Evolutionary conservation across 2,888 invertebrate species (phyloP), one percentile per base, ranked within the genome.

Genomic region (Leucania comma): DNA sequence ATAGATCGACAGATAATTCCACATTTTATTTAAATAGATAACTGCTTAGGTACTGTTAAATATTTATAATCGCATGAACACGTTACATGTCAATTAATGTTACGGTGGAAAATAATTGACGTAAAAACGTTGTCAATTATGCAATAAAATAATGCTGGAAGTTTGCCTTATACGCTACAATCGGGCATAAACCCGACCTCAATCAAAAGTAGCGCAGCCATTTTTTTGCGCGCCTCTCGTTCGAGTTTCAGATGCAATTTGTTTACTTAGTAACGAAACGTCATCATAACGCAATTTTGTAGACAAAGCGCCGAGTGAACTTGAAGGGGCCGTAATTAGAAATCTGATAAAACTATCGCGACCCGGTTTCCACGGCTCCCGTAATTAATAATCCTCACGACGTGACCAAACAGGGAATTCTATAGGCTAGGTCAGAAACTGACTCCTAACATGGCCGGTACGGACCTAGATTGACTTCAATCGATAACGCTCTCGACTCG

Each of bases 41-140:
- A 68, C 53, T 71, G 70, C 78, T 76, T 82, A 84, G 82, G 81
- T 78, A 83, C 89, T 89, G 86, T 87, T 92, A 78, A 90, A 92
- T 93, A 91, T 92, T 93, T 91, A 91, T 91, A 90, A 90, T 90
- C 83, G 86, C 85, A 85, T 88, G 86, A 86, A 89, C 92, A 90
- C 90, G 90, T 92, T 90, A 89, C 89, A 90, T 90, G 94, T 94
- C 95, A 94, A 94, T 94, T 93, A 94, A 92, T 88, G 89, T 89
- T 90, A 83, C 80, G 81, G 83, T 81, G 87, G 88, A 88, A 91
- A 92, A 93, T 94, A 94, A 95, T 93, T 94, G 94, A 93, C 92
- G 88, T 93, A 90, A 93, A 93, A 94, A 93, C 89, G 83, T 81
- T 88, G 75, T 85, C 90, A 89, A 90, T 91, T 92, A 91, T 89